These are phyloP conservation scores for Poecile montanus DNA, from an alignment of 2,797 vertebrate species.

Conservation along the genomic window DNA sequence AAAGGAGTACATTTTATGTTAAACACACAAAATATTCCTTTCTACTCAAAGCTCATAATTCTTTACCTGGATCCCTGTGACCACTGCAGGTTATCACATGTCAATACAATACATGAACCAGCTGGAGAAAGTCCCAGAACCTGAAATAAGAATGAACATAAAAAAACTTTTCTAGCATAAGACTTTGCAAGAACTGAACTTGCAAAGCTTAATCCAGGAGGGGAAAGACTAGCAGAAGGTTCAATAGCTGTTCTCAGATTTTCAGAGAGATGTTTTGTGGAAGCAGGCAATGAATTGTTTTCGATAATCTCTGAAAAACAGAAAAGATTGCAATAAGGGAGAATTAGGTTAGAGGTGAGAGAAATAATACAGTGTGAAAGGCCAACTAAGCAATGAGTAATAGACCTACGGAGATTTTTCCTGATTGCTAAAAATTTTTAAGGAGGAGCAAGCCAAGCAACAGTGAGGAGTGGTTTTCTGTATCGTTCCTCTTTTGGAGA, in stretches of 20 bases:
- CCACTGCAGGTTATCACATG: not conserved
- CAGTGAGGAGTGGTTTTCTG: not conserved
- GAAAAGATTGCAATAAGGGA: not conserved
- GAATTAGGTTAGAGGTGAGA: constrained; percentile 19
- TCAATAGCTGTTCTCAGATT: not conserved
- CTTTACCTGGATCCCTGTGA: not conserved
- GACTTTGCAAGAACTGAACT: not conserved
- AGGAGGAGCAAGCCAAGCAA: not conserved
- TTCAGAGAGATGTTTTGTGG: not conserved
- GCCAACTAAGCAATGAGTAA: constrained; percentile 10
- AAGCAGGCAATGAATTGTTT: not conserved
- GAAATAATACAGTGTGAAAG: constrained; percentile 2
- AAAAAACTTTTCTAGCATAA: not conserved
- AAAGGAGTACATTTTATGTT: not conserved
- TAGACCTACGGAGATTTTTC: not conserved
- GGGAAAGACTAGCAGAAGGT: not conserved
- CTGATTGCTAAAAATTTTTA: not conserved
- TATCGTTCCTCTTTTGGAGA: not conserved
- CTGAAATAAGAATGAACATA: not conserved
- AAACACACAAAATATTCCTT: not conserved
- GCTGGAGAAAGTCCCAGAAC: not conserved
- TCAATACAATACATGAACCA: not conserved
- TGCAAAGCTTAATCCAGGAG: not conserved
- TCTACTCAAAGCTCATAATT: not conserved
- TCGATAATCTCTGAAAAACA: not conserved